Evolutionary conservation across 2,797 vertebrate species (phyloP), one percentile per base, ranked within the genome.

Genomic region (Semaprochilodus insignis): DNA sequence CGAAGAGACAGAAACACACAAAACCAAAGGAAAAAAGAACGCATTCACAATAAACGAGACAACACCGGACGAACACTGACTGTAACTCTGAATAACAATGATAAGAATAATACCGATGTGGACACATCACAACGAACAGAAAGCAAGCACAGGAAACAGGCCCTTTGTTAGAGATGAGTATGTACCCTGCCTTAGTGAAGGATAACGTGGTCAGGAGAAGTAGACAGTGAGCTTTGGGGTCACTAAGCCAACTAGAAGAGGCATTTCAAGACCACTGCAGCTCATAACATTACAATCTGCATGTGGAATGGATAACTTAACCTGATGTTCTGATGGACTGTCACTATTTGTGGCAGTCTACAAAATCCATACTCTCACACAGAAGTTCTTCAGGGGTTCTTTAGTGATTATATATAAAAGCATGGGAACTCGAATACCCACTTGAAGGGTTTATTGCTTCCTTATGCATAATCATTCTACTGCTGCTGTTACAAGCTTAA

Each of bases 121-220:
- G 81, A 17, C 31, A 31, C 31, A 51, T 15, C 54, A 40, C 55
- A 80, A 17, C 54, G 6, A 76, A 82, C 27, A 54, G 44, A n/a
- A 21, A 62, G 40, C 19, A 67, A 51, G 62, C 55, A 74, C 23
- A 48, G 44, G 62, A 25, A 31, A 63, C 27, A 54, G 65, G 71
- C 21, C 72, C 72, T 71, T 57, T 65, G 65, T 76, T 25, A 79
- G 80, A 85, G 80, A 82, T 82, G 77, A 85, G 84, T 80, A 66
- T 65, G 63, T 75, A 62, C 34, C 17, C 31, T 80, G 78, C 36
- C 27, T 51, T 14, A 62, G 3, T 65, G 7, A 25, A 40, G 34
- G 80, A 52, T 0, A 59, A 60, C 25, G 57, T 51, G 55, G 44
- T 72, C 23, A 74, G 16, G 31, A 6, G 4, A 73, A 34, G 34